Conservation (phyloP, 2,888 invertebrate genomes). For the Chalcis sispes region DNA sequence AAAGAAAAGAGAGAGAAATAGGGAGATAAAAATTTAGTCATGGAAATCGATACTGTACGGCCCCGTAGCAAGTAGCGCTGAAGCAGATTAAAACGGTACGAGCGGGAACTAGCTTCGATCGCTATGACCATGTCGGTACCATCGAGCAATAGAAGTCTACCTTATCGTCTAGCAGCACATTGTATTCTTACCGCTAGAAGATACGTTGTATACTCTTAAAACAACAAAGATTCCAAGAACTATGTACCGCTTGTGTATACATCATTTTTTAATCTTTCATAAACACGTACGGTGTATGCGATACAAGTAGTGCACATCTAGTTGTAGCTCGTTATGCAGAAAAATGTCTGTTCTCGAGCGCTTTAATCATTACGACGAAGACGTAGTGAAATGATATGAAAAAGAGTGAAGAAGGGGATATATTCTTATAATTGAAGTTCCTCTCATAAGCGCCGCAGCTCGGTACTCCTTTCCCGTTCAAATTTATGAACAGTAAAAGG, state of each 20-base stretch:
- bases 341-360: constrained; percentile 24
- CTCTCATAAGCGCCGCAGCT: constrained; percentile 60
- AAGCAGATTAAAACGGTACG: constrained; percentile 2
- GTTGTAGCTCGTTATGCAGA: constrained; percentile 30
- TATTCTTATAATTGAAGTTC: constrained; percentile 62
- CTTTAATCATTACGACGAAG: constrained; percentile 37
- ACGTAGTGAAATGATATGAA: constrained; percentile 6
- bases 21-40: neutral
- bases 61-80: constrained; percentile 5
- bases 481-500: constrained; percentile 71
- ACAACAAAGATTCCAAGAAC: neutral
- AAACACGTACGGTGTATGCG: neutral
- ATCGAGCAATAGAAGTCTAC: neutral
- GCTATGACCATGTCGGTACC: constrained; percentile 5
- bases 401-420: constrained; percentile 52
- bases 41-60: constrained; percentile 44
- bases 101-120: constrained; percentile 18
- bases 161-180: constrained; percentile 20
- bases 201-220: neutral
- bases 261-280: constrained; percentile 13
- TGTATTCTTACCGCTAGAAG: constrained; percentile 21
- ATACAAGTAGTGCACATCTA: constrained; percentile 21
- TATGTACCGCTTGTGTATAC: neutral
- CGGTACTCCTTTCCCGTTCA: constrained; percentile 64
- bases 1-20: neutral